Evolutionary conservation across 2,113 vertebrate genomes (phyloP), one percentile per base, ranked within the genome.

Genomic region (Brachypteracias leptosomus): DNA sequence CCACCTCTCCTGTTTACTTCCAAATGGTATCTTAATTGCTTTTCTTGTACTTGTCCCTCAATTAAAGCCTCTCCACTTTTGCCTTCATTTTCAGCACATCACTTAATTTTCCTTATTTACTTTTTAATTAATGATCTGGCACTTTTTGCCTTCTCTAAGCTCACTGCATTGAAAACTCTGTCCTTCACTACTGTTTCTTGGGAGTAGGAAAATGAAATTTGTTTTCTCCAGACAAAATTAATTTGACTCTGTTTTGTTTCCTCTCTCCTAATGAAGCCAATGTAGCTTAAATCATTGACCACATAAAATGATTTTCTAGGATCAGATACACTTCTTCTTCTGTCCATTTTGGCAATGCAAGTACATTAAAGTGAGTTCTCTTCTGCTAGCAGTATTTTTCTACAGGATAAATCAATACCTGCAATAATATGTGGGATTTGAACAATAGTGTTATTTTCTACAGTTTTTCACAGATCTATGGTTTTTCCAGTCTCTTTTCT

Each of bases 71-170:
- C 55, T 85, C 62, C 70, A 55, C 55, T 81, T 90, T 52, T 77
- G 40, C 88, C 63, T 90, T 72, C 9, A 57, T 72, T 95, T 97
- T 87, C 80, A 85, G 65, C 33, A 31, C 47, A 73, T 49, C 61
- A 62, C 86, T 93, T 97, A 85, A 96, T 96, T 96, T 94, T 90
- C 38, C 25, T 58, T 88, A 88, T 83, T 95, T 96, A 77, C 21
- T 76, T 87, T 84, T 85, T 81, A 90, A 92, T 89, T 94, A 89
- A 85, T 11, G 3, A 54, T 31, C 54, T 95, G 83, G 22, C 49
- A 75, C 26, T 40, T 93, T 79, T 57, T 83, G 38, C 55, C 35
- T 93, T 65, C 77, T 72, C 51, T 21, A 88, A 94, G 46, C 22
- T 85, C 51, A 57, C 54, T 85, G 62, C 54, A 74, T 31, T 72